These are phyloP conservation scores for Gasteruption jaculator DNA, from an alignment of 2,888 invertebrate species.

Conservation along the genomic window DNA sequence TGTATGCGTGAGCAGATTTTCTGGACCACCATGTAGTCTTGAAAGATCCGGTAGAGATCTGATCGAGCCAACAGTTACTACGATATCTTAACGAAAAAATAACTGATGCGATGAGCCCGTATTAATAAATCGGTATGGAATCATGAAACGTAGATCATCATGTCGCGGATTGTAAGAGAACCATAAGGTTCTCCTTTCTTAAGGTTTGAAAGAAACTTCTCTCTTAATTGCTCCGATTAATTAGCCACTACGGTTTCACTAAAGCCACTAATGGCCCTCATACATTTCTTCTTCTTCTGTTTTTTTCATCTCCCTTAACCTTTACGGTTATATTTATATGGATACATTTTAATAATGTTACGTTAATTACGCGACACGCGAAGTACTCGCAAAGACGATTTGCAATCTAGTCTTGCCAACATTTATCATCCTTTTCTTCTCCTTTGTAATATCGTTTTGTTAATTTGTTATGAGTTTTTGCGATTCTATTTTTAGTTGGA, in stretches of 20 bases:
- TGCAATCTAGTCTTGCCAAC: too few relatives aligned
- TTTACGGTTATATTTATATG: too few relatives aligned
- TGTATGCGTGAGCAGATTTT: too few relatives aligned
- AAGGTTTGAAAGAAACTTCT: too few relatives aligned
- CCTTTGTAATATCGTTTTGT: too few relatives aligned
- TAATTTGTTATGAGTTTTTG: too few relatives aligned
- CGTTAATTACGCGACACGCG: constrained; percentile 35
- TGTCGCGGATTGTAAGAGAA: constrained; percentile 36
- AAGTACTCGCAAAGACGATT: constrained; percentile 23
- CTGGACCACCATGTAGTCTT: constrained; percentile 25
- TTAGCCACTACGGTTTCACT: constrained; percentile 42
- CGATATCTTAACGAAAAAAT: constrained; percentile 7
- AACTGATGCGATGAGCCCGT: constrained; percentile 26
- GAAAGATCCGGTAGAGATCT: constrained; percentile 13
- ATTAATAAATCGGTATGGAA: constrained; percentile 38
- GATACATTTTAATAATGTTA: constrained; percentile 35
- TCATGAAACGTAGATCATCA: constrained; percentile 39
- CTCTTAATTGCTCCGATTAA: constrained; percentile 47
- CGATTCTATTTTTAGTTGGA: too few relatives aligned
- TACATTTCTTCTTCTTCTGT: constrained; percentile 38
- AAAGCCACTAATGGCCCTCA: constrained; percentile 39
- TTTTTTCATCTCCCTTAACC: too few relatives aligned
- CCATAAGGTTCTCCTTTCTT: too few relatives aligned
- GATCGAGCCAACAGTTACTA: constrained; percentile 12
- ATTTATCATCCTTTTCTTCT: too few relatives aligned